Conservation (phyloP, 1,140 invertebrate species). For the Paramacrobiotus metropolitanus region DNA sequence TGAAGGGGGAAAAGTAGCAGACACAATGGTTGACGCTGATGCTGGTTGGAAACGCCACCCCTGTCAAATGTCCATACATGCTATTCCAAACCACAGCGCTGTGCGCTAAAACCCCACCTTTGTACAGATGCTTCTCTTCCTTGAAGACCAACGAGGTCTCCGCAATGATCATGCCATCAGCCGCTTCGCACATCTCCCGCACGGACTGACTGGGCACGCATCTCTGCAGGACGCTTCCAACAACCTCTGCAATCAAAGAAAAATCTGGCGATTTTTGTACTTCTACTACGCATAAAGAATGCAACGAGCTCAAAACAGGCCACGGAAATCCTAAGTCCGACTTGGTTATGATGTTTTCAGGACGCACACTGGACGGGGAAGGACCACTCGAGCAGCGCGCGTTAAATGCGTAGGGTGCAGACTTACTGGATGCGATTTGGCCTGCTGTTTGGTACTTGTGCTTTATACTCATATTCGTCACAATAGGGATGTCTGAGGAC, state of each 20-base stretch:
- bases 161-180: slow-evolving; percentile 62
- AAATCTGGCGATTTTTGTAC: no score
- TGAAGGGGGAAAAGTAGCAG: slow-evolving; percentile 88
- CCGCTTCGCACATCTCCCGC: slow-evolving; percentile 68
- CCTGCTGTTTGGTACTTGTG: slow-evolving; percentile 99
- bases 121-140: slow-evolving; percentile 91
- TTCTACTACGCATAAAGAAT: no score
- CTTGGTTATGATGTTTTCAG: no score
- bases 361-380: no score
- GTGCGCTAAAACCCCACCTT: slow-evolving; percentile 32
- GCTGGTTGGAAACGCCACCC: slow-evolving; percentile 93
- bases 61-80: slow-evolving; percentile 24
- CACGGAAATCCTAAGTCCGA: no score
- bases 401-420: no score
- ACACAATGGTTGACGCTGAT: slow-evolving; percentile 97
- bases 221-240: slow-evolving; percentile 65
- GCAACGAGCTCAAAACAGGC: no score
- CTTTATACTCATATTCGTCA: slow-evolving; percentile 89
- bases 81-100: not conserved
- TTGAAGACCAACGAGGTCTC: slow-evolving; percentile 95
- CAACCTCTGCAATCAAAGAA: slow-evolving; percentile 43
- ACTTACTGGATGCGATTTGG: slow-evolving; percentile 91
- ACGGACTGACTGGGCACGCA: slow-evolving; percentile 66
- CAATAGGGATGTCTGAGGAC: slow-evolving; percentile 15
- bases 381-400: no score